Conservation (phyloP, 2,888 invertebrate genomes). For the Tetrapedia diversipes region DNA sequence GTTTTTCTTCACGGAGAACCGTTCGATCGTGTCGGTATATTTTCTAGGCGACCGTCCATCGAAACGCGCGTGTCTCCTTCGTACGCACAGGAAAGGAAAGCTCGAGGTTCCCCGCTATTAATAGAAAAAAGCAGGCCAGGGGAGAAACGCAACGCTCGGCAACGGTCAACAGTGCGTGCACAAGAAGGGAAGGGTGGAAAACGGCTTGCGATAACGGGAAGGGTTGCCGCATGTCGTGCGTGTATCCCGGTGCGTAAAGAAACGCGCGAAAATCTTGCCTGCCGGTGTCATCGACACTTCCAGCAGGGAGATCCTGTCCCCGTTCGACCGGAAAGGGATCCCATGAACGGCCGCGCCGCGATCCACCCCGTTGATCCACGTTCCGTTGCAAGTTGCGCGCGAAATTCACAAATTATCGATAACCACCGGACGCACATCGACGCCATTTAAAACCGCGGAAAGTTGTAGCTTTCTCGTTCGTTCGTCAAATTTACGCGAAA, state of each 20-base stretch:
- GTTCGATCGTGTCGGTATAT: constrained; percentile 11
- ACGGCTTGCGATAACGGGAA: constrained; percentile 45
- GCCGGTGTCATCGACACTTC: constrained; percentile 44
- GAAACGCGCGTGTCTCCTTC: constrained; percentile 29
- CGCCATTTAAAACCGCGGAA: too few relatives aligned
- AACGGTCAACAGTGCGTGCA: constrained; percentile 76
- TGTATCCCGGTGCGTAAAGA: constrained; percentile 41
- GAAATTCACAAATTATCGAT: constrained; percentile 6
- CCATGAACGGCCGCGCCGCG: background rate
- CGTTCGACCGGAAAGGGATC: background rate
- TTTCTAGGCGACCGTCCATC: constrained; percentile 43
- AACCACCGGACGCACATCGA: background rate
- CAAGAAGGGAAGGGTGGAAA: constrained; percentile 71
- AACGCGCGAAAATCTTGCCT: constrained; percentile 60
- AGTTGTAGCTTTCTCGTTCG: too few relatives aligned
- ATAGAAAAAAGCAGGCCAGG: constrained; percentile 76
- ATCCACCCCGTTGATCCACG: constrained; percentile 1
- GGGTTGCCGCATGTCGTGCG: constrained; percentile 53
- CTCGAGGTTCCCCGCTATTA: constrained; percentile 74
- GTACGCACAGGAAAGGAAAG: constrained; percentile 50
- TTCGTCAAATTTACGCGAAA: too few relatives aligned
- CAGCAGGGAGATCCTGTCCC: background rate
- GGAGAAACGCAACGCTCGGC: constrained; percentile 66
- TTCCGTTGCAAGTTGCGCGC: background rate
- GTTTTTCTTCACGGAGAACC: constrained; percentile 28